These are phyloP conservation scores for Sesamia inferens DNA, from an alignment of 2,888 invertebrate genomes.

Conservation along the genomic window DNA sequence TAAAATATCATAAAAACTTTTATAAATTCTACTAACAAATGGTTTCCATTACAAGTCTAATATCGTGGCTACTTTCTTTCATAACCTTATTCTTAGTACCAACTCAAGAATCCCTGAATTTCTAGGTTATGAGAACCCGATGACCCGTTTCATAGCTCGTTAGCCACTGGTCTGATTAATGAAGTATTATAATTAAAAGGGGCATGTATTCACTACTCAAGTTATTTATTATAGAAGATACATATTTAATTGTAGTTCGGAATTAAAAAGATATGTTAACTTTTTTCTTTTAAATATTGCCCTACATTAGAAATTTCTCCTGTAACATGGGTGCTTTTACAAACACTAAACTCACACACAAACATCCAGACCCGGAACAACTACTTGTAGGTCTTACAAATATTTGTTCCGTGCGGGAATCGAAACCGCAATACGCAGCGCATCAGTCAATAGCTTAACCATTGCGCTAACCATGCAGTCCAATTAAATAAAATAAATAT, in stretches of 20 bases:
- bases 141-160: conserved; percentile 53
- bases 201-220: conserved; percentile 17
- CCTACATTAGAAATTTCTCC: no score
- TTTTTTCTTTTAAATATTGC: no score
- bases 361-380: no score
- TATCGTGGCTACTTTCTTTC: conserved; percentile 47
- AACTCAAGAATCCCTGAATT: conserved; percentile 41
- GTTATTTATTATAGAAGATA: neutral
- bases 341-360: no score
- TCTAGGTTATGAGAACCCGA: conserved; percentile 50
- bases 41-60: conserved; percentile 62
- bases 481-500: no score
- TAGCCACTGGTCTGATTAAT: conserved; percentile 55
- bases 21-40: conserved; percentile 53
- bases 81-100: conserved; percentile 54
- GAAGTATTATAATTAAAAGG: conserved; percentile 17
- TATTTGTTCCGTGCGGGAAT: no score
- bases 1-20: conserved; percentile 53
- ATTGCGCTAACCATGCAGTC: no score
- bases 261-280: neutral
- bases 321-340: no score
- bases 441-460: no score
- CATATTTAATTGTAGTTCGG: neutral
- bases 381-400: no score
- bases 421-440: no score